phyloP scores from a whole-genome alignment of 2,113 vertebrate species.

The Boulengeromyrus knoepffleri region DNA sequence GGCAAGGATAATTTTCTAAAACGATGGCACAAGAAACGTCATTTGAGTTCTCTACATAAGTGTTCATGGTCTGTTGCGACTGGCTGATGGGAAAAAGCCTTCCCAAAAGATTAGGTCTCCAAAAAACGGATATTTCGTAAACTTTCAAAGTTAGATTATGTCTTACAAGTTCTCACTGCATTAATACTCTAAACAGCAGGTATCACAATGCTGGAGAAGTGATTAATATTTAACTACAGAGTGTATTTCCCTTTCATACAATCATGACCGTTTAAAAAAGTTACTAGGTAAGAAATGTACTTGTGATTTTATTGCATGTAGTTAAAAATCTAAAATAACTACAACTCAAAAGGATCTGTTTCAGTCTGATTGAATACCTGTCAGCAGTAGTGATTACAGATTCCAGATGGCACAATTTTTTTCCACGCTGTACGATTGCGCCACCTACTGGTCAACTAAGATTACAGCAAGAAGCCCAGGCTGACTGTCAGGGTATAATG shows the following conservation, averaged over 20 bases:
- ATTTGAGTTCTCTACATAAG: not conserved
- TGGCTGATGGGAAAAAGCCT: not conserved
- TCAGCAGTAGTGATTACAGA: constrained; percentile 34
- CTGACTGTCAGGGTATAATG: constrained; percentile 16
- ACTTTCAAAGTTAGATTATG: not conserved
- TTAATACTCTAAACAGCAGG: constrained; percentile 2
- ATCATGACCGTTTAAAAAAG: constrained; percentile 8
- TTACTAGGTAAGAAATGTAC: constrained; percentile 40
- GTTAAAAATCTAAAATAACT: constrained; percentile 52
- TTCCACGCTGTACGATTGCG: constrained; percentile 30
- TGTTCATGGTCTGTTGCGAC: not conserved
- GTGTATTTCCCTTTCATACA: not conserved
- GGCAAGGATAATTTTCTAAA: not conserved
- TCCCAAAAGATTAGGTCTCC: not conserved
- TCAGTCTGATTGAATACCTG: constrained; percentile 35
- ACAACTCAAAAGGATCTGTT: constrained; percentile 45
- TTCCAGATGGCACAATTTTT: constrained; percentile 45
- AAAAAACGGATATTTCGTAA: not conserved
- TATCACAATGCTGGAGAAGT: not conserved
- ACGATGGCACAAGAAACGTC: constrained; percentile 3
- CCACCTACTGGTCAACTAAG: constrained; percentile 50
- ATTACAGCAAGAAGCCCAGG: constrained; percentile 34
- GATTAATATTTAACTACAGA: not conserved
- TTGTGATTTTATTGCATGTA: constrained; percentile 63
- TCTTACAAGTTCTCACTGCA: not conserved